Conservation (phyloP, 2,797 vertebrate genomes). For the Pipistrellus pipistrellus region DNA sequence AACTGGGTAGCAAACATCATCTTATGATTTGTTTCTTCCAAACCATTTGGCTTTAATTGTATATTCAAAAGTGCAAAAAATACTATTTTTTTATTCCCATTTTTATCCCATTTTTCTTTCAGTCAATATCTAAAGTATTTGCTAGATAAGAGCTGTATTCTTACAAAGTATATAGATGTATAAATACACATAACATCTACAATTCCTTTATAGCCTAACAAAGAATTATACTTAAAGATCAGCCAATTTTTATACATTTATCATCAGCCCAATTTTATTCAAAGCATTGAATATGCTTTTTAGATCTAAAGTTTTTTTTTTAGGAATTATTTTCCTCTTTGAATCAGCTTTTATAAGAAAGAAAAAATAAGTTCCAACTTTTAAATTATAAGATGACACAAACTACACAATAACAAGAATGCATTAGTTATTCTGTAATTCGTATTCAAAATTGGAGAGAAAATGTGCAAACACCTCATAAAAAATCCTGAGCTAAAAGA, state of each 20-base stretch:
- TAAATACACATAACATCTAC: background rate
- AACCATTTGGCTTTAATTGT: constrained; percentile 63
- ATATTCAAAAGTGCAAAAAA: background rate
- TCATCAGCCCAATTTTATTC: background rate
- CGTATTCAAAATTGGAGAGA: constrained; percentile 67
- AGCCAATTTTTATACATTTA: background rate
- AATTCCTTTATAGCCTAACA: background rate
- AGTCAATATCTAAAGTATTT: constrained; percentile 35
- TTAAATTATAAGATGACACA: constrained; percentile 65
- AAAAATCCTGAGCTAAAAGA: constrained; percentile 68
- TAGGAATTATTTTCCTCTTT: constrained; percentile 35
- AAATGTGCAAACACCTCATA: constrained; percentile 74
- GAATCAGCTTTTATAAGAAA: constrained; percentile 25
- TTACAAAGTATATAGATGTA: background rate
- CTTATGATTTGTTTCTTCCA: constrained; percentile 71
- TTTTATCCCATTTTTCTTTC: constrained; percentile 61
- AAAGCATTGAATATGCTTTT: background rate
- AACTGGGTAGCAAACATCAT: constrained; percentile 35
- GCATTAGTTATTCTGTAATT: constrained; percentile 68
- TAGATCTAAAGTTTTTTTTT: background rate
- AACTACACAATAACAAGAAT: constrained; percentile 21
- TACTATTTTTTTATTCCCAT: constrained; percentile 6
- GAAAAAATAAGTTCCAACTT: constrained; percentile 60
- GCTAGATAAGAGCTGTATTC: background rate
- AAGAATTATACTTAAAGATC: background rate